A percentile compares a stretch with the other conserved stretches of the same genome.
Conservation (phyloP, 2,113 vertebrate species). For the Anolis carolinensis region DNA sequence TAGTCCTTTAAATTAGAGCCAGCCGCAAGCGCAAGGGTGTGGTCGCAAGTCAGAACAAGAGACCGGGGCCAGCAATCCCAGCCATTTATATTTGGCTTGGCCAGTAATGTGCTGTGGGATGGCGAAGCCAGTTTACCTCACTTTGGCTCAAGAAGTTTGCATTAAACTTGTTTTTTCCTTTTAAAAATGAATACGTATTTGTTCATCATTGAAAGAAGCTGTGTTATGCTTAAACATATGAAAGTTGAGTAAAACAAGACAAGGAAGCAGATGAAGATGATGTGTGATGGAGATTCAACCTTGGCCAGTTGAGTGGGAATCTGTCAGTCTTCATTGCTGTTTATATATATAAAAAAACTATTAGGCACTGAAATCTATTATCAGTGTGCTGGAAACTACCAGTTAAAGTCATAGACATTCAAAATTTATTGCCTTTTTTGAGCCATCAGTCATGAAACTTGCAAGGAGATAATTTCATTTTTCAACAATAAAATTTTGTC, state of each 20-base stretch:
- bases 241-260: not conserved
- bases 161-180: not conserved
- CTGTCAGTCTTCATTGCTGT: not conserved
- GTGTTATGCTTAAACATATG: not conserved
- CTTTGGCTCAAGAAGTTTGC: accelerated
- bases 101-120: not conserved
- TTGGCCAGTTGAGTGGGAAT: no score
- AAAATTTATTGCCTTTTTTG: not conserved
- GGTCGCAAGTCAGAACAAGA: not conserved
- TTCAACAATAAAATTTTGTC: not conserved
- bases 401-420: not conserved
- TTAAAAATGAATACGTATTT: not conserved
- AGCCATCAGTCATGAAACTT: not conserved
- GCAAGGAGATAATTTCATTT: not conserved
- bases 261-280: not conserved
- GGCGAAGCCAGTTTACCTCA: not conserved
- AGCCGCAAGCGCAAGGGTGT: not conserved
- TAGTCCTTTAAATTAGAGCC: not conserved
- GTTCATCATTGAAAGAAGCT: slow-evolving; percentile 1
- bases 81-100: not conserved
- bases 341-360: no score
- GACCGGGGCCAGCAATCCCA: accelerated
- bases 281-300: not conserved
- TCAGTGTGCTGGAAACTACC: not conserved
- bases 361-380: no score